Percentiles rank a stretch among this genome's conserved stretches.
Evolutionary conservation across 1,140 invertebrate species (phyloP).

Genomic region (Lordiphosa collinella): DNA sequence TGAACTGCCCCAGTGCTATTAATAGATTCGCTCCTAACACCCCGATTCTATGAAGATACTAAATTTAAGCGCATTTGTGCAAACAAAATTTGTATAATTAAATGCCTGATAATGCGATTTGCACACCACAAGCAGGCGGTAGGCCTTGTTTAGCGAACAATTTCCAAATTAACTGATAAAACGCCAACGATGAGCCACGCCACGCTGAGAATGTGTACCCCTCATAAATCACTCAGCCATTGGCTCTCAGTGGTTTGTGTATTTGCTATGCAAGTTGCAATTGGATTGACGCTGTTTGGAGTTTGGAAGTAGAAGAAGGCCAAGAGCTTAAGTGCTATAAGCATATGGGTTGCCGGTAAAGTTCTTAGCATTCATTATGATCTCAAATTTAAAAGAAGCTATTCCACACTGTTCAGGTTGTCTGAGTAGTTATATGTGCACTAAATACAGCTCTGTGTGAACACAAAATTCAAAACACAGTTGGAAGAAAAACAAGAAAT

Average conservation of each 20-base stretch:
- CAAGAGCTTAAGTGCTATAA: background rate
- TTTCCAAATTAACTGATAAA: conserved; percentile 46
- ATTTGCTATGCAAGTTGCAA: conserved; percentile 5
- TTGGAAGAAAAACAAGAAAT: too few species aligned
- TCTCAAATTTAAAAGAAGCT: too few species aligned
- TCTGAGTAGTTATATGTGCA: too few species aligned
- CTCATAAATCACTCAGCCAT: conserved; percentile 49
- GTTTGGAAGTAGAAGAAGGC: background rate
- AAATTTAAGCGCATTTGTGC: conserved; percentile 15
- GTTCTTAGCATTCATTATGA: too few species aligned
- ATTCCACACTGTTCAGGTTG: too few species aligned
- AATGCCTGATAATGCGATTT: conserved; percentile 44
- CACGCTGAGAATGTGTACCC: background rate
- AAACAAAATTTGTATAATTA: conserved; percentile 34
- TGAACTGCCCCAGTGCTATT: conserved; percentile 50
- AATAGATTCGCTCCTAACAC: conserved; percentile 9
- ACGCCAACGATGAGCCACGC: conserved; percentile 16
- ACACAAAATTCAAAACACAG: too few species aligned
- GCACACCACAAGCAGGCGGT: background rate
- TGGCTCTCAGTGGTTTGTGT: conserved; percentile 15
- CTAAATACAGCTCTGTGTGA: too few species aligned
- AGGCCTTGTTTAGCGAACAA: conserved; percentile 24
- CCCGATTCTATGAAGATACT: background rate
- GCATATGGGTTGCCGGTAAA: background rate
- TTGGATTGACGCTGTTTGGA: background rate